Percentiles rank a stretch among this genome's conserved stretches.
Conservation (phyloP, 2,113 vertebrate genomes). For the Cepphus grylle region DNA sequence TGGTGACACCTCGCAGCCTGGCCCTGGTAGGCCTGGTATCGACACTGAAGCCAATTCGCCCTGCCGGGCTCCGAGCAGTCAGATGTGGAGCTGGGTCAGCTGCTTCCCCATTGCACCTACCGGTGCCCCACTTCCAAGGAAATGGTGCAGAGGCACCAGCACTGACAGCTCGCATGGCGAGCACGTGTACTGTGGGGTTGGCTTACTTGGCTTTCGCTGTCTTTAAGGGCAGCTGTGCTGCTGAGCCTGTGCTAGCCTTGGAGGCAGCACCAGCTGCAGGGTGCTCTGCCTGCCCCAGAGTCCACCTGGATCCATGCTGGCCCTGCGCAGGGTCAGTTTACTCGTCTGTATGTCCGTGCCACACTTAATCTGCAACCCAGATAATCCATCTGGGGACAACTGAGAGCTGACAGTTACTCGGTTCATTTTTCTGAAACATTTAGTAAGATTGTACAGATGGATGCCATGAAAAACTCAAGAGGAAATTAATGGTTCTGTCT, state of each 20-base stretch:
- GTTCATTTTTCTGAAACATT: not conserved
- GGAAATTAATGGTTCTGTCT: not conserved
- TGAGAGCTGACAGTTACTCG: not conserved
- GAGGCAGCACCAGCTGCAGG: not conserved
- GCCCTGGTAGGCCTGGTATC: not conserved
- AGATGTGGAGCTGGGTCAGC: not conserved
- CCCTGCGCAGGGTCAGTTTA: not conserved
- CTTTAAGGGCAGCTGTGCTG: not conserved
- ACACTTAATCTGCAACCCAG: not conserved
- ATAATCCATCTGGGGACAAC: not conserved
- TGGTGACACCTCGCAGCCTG: fast-evolving
- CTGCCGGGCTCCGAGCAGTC: not conserved
- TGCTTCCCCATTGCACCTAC: not conserved
- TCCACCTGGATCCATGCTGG: not conserved
- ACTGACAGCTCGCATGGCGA: fast-evolving
- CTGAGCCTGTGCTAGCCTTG: not conserved
- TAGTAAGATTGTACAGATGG: not conserved
- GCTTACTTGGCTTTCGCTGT: fast-evolving
- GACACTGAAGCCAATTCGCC: not conserved
- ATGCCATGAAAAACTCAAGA: not conserved
- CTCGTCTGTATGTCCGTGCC: fast-evolving
- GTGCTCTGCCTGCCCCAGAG: not conserved
- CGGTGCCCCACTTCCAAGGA: not conserved
- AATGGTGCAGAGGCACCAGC: not conserved
- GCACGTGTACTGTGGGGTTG: fast-evolving